A percentile compares a stretch with the other conserved stretches of the same genome.
Evolutionary conservation across 2,888 invertebrate genomes (phyloP).

Genomic region (Aphidius colemani): DNA sequence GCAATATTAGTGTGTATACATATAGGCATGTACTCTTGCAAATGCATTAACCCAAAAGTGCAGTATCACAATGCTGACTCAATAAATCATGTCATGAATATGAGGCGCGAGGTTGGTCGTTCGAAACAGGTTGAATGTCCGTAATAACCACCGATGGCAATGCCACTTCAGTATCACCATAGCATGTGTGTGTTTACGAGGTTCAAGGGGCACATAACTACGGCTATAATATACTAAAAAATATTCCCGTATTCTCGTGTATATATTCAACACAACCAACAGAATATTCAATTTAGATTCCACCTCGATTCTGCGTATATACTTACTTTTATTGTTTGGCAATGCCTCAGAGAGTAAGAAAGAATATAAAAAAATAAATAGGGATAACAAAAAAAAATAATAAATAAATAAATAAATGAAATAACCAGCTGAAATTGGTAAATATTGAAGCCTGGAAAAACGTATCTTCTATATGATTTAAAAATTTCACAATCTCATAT

Average conservation of each 20-base stretch:
- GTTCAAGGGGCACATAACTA: neutral
- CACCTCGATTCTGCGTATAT: too few species aligned
- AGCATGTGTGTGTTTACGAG: constrained; percentile 4
- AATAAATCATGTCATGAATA: constrained; percentile 19
- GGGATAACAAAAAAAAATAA: too few species aligned
- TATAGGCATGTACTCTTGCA: constrained; percentile 2
- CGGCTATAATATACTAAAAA: neutral
- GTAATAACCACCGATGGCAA: constrained; percentile 5
- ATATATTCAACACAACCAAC: constrained; percentile 3
- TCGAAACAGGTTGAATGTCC: constrained; percentile 17
- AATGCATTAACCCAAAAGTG: constrained; percentile 7
- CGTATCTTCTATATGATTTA: too few species aligned
- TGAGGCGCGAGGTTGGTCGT: constrained; percentile 18
- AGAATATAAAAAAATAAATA: too few species aligned
- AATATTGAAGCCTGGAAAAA: too few species aligned
- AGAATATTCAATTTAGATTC: too few species aligned
- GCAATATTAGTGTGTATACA: too few species aligned
- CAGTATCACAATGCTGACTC: constrained; percentile 6
- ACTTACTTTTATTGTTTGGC: too few species aligned
- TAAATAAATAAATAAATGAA: too few species aligned
- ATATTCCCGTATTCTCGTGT: neutral
- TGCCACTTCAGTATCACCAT: constrained; percentile 12
- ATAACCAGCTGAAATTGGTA: too few species aligned
- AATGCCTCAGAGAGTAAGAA: too few species aligned
- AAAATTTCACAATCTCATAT: too few species aligned